A percentile compares a stretch with the other conserved stretches of the same genome.
Evolutionary conservation across 2,797 vertebrate genomes (phyloP).

Genomic region (Mormyrops boulengeri): DNA sequence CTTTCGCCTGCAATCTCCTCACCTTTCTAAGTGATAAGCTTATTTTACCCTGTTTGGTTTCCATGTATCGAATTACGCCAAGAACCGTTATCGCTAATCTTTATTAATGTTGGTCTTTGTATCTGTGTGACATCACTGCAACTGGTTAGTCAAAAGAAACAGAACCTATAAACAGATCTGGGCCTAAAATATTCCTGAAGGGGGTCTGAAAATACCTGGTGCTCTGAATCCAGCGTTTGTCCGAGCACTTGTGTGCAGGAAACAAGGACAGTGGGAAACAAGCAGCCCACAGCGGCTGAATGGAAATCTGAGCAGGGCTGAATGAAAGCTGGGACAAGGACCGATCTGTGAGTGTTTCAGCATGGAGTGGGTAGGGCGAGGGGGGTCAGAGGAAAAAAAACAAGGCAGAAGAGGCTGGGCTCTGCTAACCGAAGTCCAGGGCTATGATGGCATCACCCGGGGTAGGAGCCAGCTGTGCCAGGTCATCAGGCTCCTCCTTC

Average conservation of each 20-base stretch:
- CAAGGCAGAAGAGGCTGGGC: not conserved
- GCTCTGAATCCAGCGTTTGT: not conserved
- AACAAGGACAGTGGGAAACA: not conserved
- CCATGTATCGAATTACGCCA: not conserved
- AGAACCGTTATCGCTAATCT: not conserved
- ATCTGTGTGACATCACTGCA: not conserved
- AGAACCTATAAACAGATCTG: not conserved
- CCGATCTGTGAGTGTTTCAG: not conserved
- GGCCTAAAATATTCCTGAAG: slow-evolving; percentile 1
- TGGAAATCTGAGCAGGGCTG: not conserved
- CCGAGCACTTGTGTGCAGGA: not conserved
- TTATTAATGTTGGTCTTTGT: slow-evolving; percentile 1
- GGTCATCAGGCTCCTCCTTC: slow-evolving; percentile 92
- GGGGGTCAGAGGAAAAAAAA: not conserved
- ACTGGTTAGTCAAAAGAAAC: not conserved
- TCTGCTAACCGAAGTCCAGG: slow-evolving; percentile 77
- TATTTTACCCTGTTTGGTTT: not conserved
- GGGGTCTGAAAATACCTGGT: not conserved
- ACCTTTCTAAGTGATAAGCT: not conserved
- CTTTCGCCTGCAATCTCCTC: not conserved
- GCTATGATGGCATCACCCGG: slow-evolving; percentile 82
- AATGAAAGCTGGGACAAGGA: not conserved
- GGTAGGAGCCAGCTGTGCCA: slow-evolving; percentile 86
- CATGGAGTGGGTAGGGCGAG: not conserved
- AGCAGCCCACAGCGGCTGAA: not conserved